Evolutionary conservation across 2,797 vertebrate genomes (phyloP), one percentile per base, ranked within the genome.

Genomic region (Pipistrellus pygmaeus): DNA sequence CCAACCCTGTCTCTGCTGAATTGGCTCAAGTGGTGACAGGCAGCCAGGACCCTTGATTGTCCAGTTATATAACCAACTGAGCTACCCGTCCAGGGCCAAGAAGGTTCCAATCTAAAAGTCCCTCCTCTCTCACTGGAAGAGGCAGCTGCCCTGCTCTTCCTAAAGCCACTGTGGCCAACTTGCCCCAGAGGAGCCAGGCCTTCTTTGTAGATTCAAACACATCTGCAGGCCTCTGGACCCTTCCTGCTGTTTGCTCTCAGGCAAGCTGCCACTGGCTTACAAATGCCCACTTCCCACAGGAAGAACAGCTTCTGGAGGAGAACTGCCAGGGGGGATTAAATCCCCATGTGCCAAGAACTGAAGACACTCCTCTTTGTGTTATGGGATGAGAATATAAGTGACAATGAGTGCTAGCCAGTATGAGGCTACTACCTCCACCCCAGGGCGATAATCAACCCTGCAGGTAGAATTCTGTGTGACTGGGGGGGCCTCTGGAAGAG

Each of bases 241-340:
- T 76, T 23, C 38, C 76, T 9, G 27, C 73, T 78, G 3, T 89
- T 57, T 81, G 23, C 69, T 83, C 13, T 75, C 75, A 32, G 41
- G 46, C 35, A 71, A 93, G 85, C 55, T 85, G n/a, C 41, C 46
- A 73, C 12, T 88, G 78, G 85, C 89, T 93, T 73, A 82, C 84
- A 90, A 94, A 91, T 66, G 44, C 30, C 51, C 13, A 12, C 62
- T 85, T 53, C n/a, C 69, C 68, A 81, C 20, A 81, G 44, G 85
- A 80, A 87, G 64, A 84, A 81, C 35, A 93, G 62, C 66, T 94
- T 90, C 62, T 84, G 23, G 55, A 80, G 6, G 48, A 92, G 73
- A 85, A n/a, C 10, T 57, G 69, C 8, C 66, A 48, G 48, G 78
- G 15, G 82, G 72, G 85, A n/a, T 85, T 66, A 93, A 78, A 69